These are phyloP conservation scores for Psilopogon haemacephalus DNA, from an alignment of 2,113 vertebrate species.

Conservation along the genomic window DNA sequence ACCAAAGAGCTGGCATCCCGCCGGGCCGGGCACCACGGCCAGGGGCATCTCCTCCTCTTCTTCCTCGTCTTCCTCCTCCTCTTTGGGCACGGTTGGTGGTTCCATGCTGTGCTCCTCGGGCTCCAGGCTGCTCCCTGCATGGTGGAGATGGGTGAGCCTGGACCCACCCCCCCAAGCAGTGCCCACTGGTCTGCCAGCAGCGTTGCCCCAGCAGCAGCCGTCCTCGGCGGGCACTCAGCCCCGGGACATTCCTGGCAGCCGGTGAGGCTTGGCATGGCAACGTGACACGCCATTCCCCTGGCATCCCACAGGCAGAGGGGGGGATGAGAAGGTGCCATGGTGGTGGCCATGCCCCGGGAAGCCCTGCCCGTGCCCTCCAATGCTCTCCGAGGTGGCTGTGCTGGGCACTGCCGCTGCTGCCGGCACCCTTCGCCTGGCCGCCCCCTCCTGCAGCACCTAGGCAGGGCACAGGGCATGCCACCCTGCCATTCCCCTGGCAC, in stretches of 20 bases:
- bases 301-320: rapidly evolving
- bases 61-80: background rate
- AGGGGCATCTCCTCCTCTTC: slow-evolving; percentile 26
- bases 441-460: background rate
- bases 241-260: background rate
- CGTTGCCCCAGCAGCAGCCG: slow-evolving; percentile 36
- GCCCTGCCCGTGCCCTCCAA: rapidly evolving
- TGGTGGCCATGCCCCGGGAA: background rate
- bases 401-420: rapidly evolving
- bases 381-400: background rate
- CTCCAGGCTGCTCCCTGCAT: slow-evolving; percentile 35
- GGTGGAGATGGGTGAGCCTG: background rate
- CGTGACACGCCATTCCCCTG: background rate
- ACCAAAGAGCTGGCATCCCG: slow-evolving; percentile 78
- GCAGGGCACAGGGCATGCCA: too few species aligned
- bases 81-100: background rate
- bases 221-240: background rate
- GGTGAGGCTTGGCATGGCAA: background rate
- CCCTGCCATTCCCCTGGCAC: background rate
- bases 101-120: slow-evolving; percentile 50
- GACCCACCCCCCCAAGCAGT: rapidly evolving
- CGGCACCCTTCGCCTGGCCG: background rate
- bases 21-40: background rate
- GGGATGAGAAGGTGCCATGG: background rate
- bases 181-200: background rate